Conservation (phyloP, 2,888 invertebrate species). For the Blastobasis adustella region DNA sequence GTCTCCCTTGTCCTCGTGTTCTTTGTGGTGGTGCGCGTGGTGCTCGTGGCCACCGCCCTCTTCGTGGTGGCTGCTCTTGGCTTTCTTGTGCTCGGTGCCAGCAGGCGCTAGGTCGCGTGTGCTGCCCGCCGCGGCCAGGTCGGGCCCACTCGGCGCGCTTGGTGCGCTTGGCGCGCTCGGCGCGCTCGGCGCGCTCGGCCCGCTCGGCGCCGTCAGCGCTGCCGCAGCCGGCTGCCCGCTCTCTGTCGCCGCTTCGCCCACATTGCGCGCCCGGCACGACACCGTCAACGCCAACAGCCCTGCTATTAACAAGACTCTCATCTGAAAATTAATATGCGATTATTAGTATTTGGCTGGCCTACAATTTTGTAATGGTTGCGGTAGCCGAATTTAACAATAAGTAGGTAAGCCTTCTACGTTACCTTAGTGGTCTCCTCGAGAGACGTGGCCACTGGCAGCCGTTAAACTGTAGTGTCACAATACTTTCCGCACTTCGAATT, state of each 20-base stretch:
- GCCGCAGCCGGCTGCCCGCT: conserved; percentile 19
- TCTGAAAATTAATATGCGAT: conserved; percentile 15
- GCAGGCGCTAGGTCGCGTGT: conserved; percentile 60
- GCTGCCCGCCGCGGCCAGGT: conserved; percentile 16
- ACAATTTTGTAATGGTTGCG: too few species aligned
- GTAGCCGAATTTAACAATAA: too few species aligned
- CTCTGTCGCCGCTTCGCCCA: conserved; percentile 38
- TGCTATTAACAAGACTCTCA: conserved; percentile 48
- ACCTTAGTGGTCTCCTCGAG: conserved; percentile 28
- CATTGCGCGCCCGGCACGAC: conserved; percentile 43
- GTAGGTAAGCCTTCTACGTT: neutral
- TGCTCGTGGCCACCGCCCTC: conserved; percentile 82
- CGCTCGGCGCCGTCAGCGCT: conserved; percentile 20
- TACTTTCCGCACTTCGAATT: conserved; percentile 55
- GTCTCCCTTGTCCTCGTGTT: conserved; percentile 84
- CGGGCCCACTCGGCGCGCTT: conserved; percentile 5
- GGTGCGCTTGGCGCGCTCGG: too few species aligned
- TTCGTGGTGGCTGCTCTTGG: conserved; percentile 71
- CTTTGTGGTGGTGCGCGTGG: conserved; percentile 79
- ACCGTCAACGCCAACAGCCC: conserved; percentile 38
- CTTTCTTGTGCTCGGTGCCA: conserved; percentile 64
- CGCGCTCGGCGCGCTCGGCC: conserved; percentile 10
- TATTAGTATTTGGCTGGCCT: neutral
- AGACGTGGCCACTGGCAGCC: conserved; percentile 38
- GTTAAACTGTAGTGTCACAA: conserved; percentile 51